These are phyloP conservation scores for Epizoanthus illoricatus DNA, from an alignment of 92 coral and sea anemone species.

Conservation along the genomic window DNA sequence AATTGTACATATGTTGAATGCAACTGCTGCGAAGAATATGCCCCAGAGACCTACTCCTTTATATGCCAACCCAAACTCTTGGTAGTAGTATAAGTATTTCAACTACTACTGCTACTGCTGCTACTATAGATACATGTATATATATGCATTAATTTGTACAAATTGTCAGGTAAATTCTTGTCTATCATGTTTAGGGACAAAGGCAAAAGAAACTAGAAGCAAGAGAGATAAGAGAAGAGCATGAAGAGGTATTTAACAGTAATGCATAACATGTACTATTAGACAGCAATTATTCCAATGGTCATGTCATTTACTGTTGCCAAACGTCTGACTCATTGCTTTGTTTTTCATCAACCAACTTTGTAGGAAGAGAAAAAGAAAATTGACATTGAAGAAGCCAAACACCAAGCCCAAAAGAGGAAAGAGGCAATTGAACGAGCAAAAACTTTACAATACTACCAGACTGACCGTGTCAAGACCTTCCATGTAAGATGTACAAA, in stretches of 20 bases:
- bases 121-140: too few species aligned
- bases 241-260: constrained; percentile 80
- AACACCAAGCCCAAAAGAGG: constrained; percentile 92
- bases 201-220: constrained; percentile 92
- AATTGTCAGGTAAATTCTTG: background rate
- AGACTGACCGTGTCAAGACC: constrained; percentile 97
- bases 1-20: too few species aligned
- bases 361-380: constrained; percentile 83
- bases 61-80: too few species aligned
- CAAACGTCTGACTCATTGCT: background rate
- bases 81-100: too few species aligned
- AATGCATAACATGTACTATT: background rate
- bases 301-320: background rate
- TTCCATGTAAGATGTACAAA: constrained; percentile 77
- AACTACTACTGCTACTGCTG: too few species aligned
- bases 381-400: constrained; percentile 95
- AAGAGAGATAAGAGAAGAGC: constrained; percentile 82
- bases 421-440: constrained; percentile 98
- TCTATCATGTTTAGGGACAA: constrained; percentile 69
- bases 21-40: too few species aligned
- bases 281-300: background rate
- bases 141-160: background rate
- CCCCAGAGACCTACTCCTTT: too few species aligned
- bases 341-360: background rate
- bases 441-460: constrained; percentile 96